Evolutionary conservation across 2,888 invertebrate species (phyloP), one percentile per base, ranked within the genome.

Genomic region (Harpalus rufipes): DNA sequence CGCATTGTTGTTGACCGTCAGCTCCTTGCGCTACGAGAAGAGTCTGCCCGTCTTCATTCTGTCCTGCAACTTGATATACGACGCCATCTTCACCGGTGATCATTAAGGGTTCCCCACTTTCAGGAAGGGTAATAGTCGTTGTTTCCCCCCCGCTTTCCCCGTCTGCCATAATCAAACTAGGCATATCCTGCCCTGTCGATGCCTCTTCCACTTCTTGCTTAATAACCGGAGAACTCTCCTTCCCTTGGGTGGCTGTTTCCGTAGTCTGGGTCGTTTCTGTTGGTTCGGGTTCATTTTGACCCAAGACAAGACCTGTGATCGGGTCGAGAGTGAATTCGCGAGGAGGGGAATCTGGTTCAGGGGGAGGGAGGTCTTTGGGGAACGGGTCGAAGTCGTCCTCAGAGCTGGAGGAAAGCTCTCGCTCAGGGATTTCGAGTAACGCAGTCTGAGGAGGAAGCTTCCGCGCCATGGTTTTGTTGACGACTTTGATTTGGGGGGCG

Each of bases 31-130:
- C 94, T 68, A 96, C 94, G 72, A 96, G 90, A 86, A 96, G 92
- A 0, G 96, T 96, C 89, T 96, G 96, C 0, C 96, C 96, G 65
- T 95, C 95, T 87, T 95, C 95, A 87, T 95, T 96, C 88, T 96
- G 96, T n/a, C 96, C 95, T 0, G 95, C 94, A 41, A 95, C 94
- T 91, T 95, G 95, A 89, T 95, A 96, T 8, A 96, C 92, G 0
- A 95, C 94, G n/a, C 97, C 96, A 88, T 97, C 96, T 87, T 96
- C 96, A 0, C 96, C 96, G 0, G 96, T 94, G 59, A 96, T 96
- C 88, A 96, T 94, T 86, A 96, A 93, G 14, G 96, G 94, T 86
- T 94, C 93, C 39, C 94, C 93, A 2, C 88, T 87, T 72, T 91
- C 86, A 82, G 88, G 87, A 41, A 90, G 86, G 5, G 89, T 88